Percentiles rank a stretch among this genome's conserved stretches.
phyloP scores from a whole-genome alignment of 2,888 invertebrate genomes.

The Xanthia icteritia region DNA sequence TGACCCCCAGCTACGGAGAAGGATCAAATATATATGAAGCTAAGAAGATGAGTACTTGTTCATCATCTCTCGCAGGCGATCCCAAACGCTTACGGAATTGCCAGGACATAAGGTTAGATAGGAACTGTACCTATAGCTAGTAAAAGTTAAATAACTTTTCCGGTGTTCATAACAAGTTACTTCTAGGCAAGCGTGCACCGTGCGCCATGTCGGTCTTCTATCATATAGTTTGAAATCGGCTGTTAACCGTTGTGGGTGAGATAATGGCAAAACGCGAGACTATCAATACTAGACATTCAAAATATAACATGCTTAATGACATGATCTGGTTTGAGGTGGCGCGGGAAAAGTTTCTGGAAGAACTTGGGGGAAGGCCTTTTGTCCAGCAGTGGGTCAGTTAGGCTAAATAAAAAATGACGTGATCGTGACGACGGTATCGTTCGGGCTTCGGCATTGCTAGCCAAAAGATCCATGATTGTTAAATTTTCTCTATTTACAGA shows the following conservation, averaged over 20 bases:
- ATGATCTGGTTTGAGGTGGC: not conserved
- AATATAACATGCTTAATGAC: no score
- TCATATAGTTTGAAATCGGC: no score
- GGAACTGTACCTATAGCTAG: not conserved
- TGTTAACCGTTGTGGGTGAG: not conserved
- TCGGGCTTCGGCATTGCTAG: not conserved
- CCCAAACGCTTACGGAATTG: conserved; percentile 33
- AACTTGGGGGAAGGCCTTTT: not conserved
- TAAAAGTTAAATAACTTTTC: not conserved
- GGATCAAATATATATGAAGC: not conserved
- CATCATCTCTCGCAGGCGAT: conserved; percentile 45
- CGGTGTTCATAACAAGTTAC: no score
- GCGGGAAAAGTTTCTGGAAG: not conserved
- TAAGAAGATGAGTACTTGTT: not conserved
- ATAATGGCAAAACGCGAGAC: not conserved
- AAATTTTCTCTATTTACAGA: conserved; percentile 56
- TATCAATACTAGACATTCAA: not conserved
- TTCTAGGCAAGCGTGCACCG: no score
- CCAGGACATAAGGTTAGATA: conserved; percentile 42
- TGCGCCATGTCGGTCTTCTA: no score
- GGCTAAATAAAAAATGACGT: not conserved
- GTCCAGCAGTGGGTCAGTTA: not conserved
- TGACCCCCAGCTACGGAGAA: conserved; percentile 35
- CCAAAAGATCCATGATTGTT: not conserved
- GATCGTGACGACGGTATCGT: not conserved